These are phyloP conservation scores for Zosterops lateralis DNA, from an alignment of 2,113 vertebrate species.

Conservation along the genomic window DNA sequence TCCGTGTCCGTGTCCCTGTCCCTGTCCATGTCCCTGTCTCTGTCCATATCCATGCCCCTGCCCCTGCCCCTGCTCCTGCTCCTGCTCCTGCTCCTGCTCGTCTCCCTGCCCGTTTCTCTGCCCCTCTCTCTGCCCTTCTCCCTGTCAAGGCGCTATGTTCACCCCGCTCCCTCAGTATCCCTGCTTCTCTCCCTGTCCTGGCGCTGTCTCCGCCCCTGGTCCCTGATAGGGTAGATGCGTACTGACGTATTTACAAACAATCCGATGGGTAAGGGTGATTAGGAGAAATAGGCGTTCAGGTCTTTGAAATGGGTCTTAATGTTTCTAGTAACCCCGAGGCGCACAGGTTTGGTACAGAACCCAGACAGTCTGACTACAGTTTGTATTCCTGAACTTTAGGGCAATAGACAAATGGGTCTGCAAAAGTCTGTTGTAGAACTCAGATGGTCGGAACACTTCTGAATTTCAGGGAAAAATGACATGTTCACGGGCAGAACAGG, in stretches of 20 bases:
- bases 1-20: too few species aligned
- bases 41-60: too few species aligned
- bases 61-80: too few species aligned
- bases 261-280: background rate
- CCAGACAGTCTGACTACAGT: too few species aligned
- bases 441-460: background rate
- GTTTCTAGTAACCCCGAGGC: background rate
- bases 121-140: too few species aligned
- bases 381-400: background rate
- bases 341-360: background rate
- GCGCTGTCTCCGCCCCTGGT: background rate
- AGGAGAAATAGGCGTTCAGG: background rate
- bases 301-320: background rate
- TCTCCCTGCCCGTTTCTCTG: background rate
- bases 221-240: too few species aligned
- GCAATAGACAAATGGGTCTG: background rate
- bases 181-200: background rate
- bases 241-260: background rate
- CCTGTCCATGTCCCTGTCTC: too few species aligned
- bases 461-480: background rate
- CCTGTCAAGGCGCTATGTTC: background rate
- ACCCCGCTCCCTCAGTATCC: background rate
- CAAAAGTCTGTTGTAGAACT: background rate
- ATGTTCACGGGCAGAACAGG: background rate
- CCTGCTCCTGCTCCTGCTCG: too few species aligned